These are phyloP conservation scores for Ommatoiulus sabulosus DNA, from an alignment of 2,888 invertebrate species.

Conservation along the genomic window DNA sequence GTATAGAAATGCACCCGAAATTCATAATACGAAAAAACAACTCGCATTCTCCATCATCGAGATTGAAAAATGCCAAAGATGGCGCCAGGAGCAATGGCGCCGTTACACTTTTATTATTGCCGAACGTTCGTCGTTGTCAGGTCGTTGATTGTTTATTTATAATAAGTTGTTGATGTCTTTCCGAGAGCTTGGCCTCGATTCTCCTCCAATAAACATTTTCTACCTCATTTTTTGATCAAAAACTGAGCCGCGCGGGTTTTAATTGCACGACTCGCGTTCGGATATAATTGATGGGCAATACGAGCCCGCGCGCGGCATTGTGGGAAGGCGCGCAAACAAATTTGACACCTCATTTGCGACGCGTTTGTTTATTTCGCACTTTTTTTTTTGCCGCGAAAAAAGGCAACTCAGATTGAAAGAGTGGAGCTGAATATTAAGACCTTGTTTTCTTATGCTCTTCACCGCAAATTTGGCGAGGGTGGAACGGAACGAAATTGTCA, in stretches of 20 bases:
- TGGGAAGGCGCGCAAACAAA: background rate
- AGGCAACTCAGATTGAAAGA: background rate
- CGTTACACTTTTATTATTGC: constrained; percentile 16
- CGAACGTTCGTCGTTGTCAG: background rate
- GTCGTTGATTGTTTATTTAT: constrained; percentile 35
- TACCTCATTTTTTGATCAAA: constrained; percentile 19
- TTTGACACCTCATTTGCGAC: constrained; percentile 18
- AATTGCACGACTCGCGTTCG: background rate
- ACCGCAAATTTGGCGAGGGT: background rate
- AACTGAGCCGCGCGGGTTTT: background rate
- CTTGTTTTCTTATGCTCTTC: background rate
- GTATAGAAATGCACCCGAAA: background rate
- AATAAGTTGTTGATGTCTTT: background rate
- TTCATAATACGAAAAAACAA: background rate
- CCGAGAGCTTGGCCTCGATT: background rate
- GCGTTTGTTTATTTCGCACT: background rate
- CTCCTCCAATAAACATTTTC: background rate
- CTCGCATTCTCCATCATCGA: constrained; percentile 1
- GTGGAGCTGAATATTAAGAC: constrained; percentile 32
- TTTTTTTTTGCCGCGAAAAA: background rate
- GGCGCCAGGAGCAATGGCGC: constrained; percentile 18
- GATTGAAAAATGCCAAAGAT: constrained; percentile 39
- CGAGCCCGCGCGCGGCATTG: background rate
- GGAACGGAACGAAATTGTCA: background rate
- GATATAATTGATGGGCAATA: background rate